phyloP scores from a whole-genome alignment of 2,113 vertebrate species.

The Malaclemys terrapin region DNA sequence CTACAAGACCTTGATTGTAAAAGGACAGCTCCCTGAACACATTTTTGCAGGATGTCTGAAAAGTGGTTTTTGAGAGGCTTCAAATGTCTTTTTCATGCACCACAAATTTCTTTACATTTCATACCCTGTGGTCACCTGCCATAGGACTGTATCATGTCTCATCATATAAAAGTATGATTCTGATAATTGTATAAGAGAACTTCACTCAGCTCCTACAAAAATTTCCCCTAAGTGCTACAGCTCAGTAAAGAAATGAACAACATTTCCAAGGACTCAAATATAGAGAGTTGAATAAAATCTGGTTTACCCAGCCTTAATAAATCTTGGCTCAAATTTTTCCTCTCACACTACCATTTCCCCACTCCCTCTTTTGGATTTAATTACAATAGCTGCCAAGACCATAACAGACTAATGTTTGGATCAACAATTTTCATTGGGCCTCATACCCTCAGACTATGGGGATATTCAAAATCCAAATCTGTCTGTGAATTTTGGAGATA shows the following conservation, averaged over 20 bases:
- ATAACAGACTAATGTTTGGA: neutral
- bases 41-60: neutral
- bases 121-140: neutral
- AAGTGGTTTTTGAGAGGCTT: neutral
- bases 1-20: neutral
- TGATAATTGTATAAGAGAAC: neutral
- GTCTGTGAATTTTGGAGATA: neutral
- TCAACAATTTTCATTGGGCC: neutral
- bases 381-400: slow-evolving; percentile 11
- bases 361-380: slow-evolving; percentile 15
- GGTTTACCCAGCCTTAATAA: slow-evolving; percentile 48
- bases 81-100: neutral
- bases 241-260: slow-evolving; percentile 45
- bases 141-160: neutral
- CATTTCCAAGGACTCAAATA: slow-evolving; percentile 44
- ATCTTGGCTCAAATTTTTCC: slow-evolving; percentile 20
- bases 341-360: slow-evolving; percentile 12
- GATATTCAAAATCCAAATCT: neutral
- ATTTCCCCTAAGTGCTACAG: slow-evolving; percentile 22
- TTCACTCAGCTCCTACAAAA: slow-evolving; percentile 33
- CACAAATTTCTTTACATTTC: neutral
- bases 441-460: slow-evolving; percentile 2
- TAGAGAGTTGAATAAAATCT: slow-evolving; percentile 43
- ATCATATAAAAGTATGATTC: neutral
- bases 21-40: neutral